Evolutionary conservation across 1,140 invertebrate genomes (phyloP), one percentile per base, ranked within the genome.

Genomic region (Drosophila parabipectinata): DNA sequence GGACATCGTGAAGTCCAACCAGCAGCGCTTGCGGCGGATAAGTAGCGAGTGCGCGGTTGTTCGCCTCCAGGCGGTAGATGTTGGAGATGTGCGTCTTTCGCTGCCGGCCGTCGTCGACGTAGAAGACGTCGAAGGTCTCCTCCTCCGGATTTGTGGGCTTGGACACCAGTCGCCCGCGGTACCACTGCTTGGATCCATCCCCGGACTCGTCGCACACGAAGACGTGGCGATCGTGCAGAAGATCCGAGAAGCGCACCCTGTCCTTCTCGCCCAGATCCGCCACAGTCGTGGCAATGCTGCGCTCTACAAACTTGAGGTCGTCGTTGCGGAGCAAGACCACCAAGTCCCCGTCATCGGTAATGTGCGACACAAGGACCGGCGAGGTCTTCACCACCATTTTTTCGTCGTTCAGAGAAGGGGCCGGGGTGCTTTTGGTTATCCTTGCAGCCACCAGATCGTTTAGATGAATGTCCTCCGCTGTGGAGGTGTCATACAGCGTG

Each of bases 401-500:
- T 4, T 87, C 88, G 2, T 74, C 69, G 39, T 68, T 80, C 0
- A 92, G 62, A 28, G 78, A 56, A 0, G 91, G 91, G 8, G 72
- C 37, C 6, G 81, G 74, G 5, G 87, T 89, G 7, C 63, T 71
- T 50, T 79, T 72, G 0, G 68, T 90, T 9, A 92, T 91, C 15
- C 79, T 67, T 15, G 66, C 72, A 24, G 89, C 71, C 32, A 92
- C 60, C 68, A 90, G 41, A 44, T 83, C 79, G 53, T 92, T 92
- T 0, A 92, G 62, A 55, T 91, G 89, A 1, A 92, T 72, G 47
- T 92, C 91, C 18, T 91, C 90, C 2, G 85, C 64, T 0, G 91
- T 81, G 0, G 91, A 91, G 3, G 91, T 92, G 47, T 92, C 91
- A 28, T 87, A 92, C 8, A 92, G 62, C 4, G 89, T 88, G 41